Percentiles rank a stretch among this genome's conserved stretches.
These are phyloP conservation scores for Cydia amplana DNA, from an alignment of 1,140 invertebrate species.

Conservation along the genomic window DNA sequence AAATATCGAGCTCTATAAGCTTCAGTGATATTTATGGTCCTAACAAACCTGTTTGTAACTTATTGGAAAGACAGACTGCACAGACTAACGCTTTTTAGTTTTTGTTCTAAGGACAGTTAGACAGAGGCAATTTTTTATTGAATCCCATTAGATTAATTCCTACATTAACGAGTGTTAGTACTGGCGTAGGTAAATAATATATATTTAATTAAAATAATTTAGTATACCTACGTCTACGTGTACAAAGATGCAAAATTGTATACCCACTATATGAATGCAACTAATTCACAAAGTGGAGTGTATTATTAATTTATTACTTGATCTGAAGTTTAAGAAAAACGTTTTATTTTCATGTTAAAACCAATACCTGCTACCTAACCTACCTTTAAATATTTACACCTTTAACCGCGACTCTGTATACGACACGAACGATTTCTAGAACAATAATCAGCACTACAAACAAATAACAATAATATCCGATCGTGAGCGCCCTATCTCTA, in stretches of 20 bases:
- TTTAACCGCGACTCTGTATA: conserved; percentile 38
- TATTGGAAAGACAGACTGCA: background rate
- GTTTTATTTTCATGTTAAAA: too few relatives aligned
- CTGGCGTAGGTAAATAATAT: too few relatives aligned
- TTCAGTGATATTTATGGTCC: conserved; percentile 12
- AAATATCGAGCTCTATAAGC: background rate
- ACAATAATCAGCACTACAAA: conserved; percentile 57
- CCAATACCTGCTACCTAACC: background rate
- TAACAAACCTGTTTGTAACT: background rate
- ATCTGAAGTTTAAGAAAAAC: too few relatives aligned
- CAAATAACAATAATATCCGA: conserved; percentile 56
- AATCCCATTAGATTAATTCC: too few relatives aligned
- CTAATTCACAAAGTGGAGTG: too few relatives aligned
- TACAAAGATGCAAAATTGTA: too few relatives aligned
- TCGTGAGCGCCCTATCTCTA: conserved; percentile 54
- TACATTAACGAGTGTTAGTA: too few relatives aligned
- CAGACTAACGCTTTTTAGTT: background rate
- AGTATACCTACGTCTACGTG: too few relatives aligned
- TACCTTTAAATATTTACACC: background rate
- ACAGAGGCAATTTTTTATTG: background rate
- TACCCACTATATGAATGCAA: too few relatives aligned
- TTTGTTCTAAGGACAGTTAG: background rate
- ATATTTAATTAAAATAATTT: too few relatives aligned
- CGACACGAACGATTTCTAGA: conserved; percentile 34
- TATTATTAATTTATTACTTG: too few relatives aligned